Percentiles rank a stretch among this genome's conserved stretches.
These are phyloP conservation scores for Microplitis manilae DNA, from an alignment of 2,888 invertebrate genomes.

Conservation along the genomic window DNA sequence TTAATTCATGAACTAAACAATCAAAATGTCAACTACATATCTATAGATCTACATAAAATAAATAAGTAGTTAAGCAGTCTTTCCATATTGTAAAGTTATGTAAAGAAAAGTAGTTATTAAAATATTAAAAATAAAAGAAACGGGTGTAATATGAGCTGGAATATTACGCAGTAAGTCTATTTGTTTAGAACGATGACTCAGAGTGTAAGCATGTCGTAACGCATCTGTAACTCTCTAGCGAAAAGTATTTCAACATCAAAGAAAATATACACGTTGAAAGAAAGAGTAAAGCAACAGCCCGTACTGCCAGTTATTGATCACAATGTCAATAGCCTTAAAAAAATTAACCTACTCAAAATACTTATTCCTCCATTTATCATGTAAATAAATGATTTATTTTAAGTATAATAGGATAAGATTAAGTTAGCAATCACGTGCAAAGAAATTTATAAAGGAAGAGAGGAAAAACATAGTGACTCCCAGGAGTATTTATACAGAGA, in stretches of 20 bases:
- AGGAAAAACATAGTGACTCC: constrained; percentile 50
- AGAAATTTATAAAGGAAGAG: constrained; percentile 8
- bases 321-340: constrained; percentile 16
- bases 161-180: constrained; percentile 44
- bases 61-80: too few species aligned
- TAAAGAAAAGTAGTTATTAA: background rate
- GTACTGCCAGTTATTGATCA: constrained; percentile 5
- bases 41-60: too few species aligned
- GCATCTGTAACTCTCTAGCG: constrained; percentile 40
- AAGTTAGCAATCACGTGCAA: constrained; percentile 32
- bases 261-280: background rate
- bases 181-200: constrained; percentile 58
- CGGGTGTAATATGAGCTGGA: background rate
- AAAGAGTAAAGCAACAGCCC: background rate
- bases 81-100: too few species aligned
- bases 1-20: too few species aligned
- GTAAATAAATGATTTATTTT: background rate
- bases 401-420: constrained; percentile 1
- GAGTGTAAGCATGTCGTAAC: constrained; percentile 45
- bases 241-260: constrained; percentile 17
- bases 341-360: too few species aligned
- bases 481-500: constrained; percentile 67
- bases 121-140: background rate
- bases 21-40: too few species aligned
- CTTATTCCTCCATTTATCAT: too few species aligned